Evolutionary conservation across 2,888 invertebrate genomes (phyloP), one percentile per base, ranked within the genome.

Genomic region (Scaptomyza parva): DNA sequence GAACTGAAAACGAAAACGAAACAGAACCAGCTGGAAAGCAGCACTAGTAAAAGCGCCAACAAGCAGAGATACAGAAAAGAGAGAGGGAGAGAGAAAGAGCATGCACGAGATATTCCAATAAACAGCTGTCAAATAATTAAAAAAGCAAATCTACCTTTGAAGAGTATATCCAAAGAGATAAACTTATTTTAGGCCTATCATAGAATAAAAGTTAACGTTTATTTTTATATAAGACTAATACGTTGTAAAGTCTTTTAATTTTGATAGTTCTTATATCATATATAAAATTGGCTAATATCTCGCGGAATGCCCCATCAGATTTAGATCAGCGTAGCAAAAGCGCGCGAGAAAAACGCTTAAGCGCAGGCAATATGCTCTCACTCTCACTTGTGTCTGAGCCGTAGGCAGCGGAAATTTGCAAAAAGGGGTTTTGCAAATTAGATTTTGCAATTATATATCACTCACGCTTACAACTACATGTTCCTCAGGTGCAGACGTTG

Each of bases 341-440:
- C 60, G 72, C 77, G 63, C 76, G 60, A 59, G 80, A 76, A 76
- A 37, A 64, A 47, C 57, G 33, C 40, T 50, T 41, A 51, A 70
- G n/a, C 47, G 20, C 43, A 50, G 28, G 39, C 30, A 54, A 62
- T 63, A 63, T 39, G 45, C 67, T 65, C 61, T 47, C 37, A 41
- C 53, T 57, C 65, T 54, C 40, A 45, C 44, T 58, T 61, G 20
- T 51, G 39, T 51, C 45, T 59, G 9, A 44, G 51, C 48, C 62
- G 48, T 55, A 61, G 63, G 62, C 64, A 58, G 48, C 51, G 59
- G 61, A 67, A 64, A 68, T 59, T 50, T 33, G 37, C 39, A 18
- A 60, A 66, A 68, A 70, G 57, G 72, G 69, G 72, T 60, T 59
- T 54, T 55, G 58, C 54, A 72, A 79, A 83, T 83, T 76, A 76